Evolutionary conservation across 1,140 invertebrate species (phyloP).

Genomic region (Nasonia giraulti): DNA sequence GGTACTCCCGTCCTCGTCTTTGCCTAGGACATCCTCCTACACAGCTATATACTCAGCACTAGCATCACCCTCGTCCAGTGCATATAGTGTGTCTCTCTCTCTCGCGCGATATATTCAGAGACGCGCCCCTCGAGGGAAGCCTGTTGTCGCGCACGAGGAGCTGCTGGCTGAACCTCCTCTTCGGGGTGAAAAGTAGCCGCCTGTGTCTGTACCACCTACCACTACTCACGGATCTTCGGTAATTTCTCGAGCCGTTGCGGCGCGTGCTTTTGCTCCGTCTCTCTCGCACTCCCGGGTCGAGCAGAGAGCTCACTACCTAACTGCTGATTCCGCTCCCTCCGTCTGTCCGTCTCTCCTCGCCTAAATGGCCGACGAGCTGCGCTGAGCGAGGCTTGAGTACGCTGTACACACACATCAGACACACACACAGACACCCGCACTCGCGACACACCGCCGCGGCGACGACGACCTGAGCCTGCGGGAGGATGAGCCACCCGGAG

Average conservation of each 20-base stretch:
- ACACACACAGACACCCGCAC: neutral
- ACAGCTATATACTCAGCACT: too few relatives aligned
- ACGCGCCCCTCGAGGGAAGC: neutral
- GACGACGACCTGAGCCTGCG: neutral
- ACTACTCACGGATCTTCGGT: too few relatives aligned
- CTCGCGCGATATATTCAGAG: neutral
- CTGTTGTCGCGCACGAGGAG: neutral
- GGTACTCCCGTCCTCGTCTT: neutral
- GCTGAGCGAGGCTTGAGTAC: conserved; percentile 18
- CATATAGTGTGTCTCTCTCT: neutral
- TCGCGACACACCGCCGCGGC: neutral
- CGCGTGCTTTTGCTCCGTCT: neutral
- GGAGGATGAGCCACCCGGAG: conserved; percentile 12
- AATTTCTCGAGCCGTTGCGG: neutral
- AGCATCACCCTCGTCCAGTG: too few relatives aligned
- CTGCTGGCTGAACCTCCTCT: neutral
- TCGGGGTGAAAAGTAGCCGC: neutral
- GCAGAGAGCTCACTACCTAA: neutral
- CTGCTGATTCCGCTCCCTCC: conserved; percentile 15
- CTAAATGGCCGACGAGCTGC: conserved; percentile 47
- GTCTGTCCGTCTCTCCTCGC: conserved; percentile 1
- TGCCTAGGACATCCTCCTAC: neutral
- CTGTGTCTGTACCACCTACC: neutral
- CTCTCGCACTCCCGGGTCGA: neutral
- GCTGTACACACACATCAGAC: neutral